Evolutionary conservation across 2,888 invertebrate species (phyloP), one percentile per base, ranked within the genome.

Genomic region (Himalopsyche anomala): DNA sequence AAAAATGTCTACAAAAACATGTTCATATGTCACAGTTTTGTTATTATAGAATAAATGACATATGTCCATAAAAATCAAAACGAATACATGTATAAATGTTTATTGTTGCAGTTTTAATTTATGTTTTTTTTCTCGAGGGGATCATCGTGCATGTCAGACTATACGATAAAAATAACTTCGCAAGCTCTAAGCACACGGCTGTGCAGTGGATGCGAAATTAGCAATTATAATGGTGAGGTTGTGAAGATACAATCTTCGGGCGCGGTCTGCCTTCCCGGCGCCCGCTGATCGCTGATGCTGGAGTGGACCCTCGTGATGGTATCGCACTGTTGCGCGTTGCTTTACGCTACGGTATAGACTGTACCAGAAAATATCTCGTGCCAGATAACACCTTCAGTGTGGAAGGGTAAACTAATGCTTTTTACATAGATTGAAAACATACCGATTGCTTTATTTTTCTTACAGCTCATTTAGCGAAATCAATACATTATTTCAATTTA

Each of bases 191-290:
- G 74, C 51, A 51, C 51, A 51, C 3, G 51, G 51, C 36, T 38
- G 38, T 28, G 74, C 74, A 74, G 74, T 36, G 15, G 74, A 74
- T 45, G 56, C 56, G 55, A 81, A 83, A 83, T 85, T 85, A 85
- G 85, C 85, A 85, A 85, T 85, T 85, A 83, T 85, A 85, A 85
- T 85, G 56, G 85, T 74, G 55, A 17, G 42, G 80, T 40, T 79
- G 80, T 40, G 83, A n/a, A 82, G 85, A 85, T 85, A 55, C 80
- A 55, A 85, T 85, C 85, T 85, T 79, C 42, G 55, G 82, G 38
- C 28, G 28, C 19, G 79, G 80, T 80, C 62, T 42, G n/a, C 81
- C 62, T 80, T 51, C 54, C 81, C 85, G 83, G 85, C 82, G 85
- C 54, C 79, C 55, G 51, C 83, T 74, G 74, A 74, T 74, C 74